Base-by-base conservation (phyloP, 2,888 invertebrate genomes). In the Ochropacha duplaris region DNA sequence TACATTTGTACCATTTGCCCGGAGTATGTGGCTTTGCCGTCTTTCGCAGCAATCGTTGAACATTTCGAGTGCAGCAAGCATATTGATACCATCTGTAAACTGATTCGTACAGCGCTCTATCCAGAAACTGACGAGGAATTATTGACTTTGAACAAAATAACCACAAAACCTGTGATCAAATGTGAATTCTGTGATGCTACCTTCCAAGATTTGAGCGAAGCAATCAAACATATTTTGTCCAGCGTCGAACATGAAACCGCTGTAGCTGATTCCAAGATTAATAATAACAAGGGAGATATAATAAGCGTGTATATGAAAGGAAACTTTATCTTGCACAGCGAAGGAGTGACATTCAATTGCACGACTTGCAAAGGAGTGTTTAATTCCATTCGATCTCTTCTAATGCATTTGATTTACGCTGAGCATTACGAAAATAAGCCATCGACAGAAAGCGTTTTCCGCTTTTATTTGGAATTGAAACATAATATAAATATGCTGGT, bases 301-400 rank as follows among this genome's bases (percentile, higher is more conserved):
- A 91, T 92, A 16, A 87, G 88, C 57, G 86, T 91, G 0, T 92
- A 92, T 49, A 90, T 92, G 90, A 81, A 79, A 39, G 91, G 92
- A 0, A 85, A 90, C 50, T 85, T 81, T 22, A 82, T 92, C 0
- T 54, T 90, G 0, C 89, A 92, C 61, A 86, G 74, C 49, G 92
- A 92, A 68, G 92, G 92, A 0, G 72, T 82, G 0, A 72, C 79
- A 0, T 92, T 92, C 60, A 84, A 65, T 0, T 92, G 92, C 51
- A 74, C 78, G 0, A 62, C 79, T 0, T 92, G 92, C 66, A 75
- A 81, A 2, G 79, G 84, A 0, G 81, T 84, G 0, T 91, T 90
- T 51, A 87, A 86, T 39, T 92, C 92, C 0, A 88, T 92, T 0
- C 71, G 92, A 0, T 87, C 92, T 0, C 57, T 92, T 54, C 60